Conservation (phyloP, 1,140 invertebrate genomes). For the Drosophila subobscura region DNA sequence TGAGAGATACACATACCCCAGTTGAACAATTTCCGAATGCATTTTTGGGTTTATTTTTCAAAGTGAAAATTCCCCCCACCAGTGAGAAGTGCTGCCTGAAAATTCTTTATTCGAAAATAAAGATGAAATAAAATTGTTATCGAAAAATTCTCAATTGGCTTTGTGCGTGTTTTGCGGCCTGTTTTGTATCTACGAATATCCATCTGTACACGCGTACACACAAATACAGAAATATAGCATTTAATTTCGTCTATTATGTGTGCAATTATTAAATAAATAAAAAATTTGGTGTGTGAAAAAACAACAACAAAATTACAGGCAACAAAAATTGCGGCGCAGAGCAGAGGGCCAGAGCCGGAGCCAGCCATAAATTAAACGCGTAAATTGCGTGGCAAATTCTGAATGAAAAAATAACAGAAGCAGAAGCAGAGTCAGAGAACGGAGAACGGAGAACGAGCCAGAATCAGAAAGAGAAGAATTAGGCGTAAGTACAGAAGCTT, state of each 20-base stretch:
- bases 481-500: slow-evolving; percentile 66
- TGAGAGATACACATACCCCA: slow-evolving; percentile 9
- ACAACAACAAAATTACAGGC: slow-evolving; percentile 35
- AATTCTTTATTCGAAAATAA: slow-evolving; percentile 12
- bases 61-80: slow-evolving; percentile 34
- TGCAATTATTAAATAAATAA: slow-evolving; percentile 64
- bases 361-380: slow-evolving; percentile 69
- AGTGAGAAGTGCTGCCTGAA: slow-evolving; percentile 40
- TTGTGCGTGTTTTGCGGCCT: slow-evolving; percentile 33
- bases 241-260: slow-evolving; percentile 62
- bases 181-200: not conserved
- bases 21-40: slow-evolving; percentile 1
- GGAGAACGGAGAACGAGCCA: not conserved
- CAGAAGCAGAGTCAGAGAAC: slow-evolving; percentile 18
- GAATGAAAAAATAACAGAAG: slow-evolving; percentile 65
- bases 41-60: slow-evolving; percentile 4
- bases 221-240: slow-evolving; percentile 49
- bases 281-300: slow-evolving; percentile 68
- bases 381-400: slow-evolving; percentile 78
- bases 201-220: slow-evolving; percentile 6
- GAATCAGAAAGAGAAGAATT: slow-evolving; percentile 44
- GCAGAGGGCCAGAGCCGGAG: slow-evolving; percentile 7
- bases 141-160: slow-evolving; percentile 48
- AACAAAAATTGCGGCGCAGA: slow-evolving; percentile 11
- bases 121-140: slow-evolving; percentile 25